A percentile compares a stretch with the other conserved stretches of the same genome.
Conservation (phyloP, 2,888 invertebrate species). For the Pachycephus smyrnensis region DNA sequence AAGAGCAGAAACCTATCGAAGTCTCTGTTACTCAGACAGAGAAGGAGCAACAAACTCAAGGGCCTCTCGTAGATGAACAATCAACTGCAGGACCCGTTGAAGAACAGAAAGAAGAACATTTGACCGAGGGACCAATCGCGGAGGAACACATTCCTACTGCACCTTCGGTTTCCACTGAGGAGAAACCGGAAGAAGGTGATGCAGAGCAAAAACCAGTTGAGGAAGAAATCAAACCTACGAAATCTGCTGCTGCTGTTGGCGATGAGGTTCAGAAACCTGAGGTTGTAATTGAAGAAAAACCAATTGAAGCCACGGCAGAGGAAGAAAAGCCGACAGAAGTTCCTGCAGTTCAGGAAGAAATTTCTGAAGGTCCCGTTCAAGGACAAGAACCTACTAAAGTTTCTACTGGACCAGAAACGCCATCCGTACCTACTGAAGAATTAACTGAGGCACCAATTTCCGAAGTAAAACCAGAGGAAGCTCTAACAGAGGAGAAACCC, state of each 20-base stretch:
- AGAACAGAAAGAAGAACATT: constrained; percentile 21
- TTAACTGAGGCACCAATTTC: constrained; percentile 14
- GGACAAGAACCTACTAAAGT: constrained; percentile 19
- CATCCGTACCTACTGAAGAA: constrained; percentile 15
- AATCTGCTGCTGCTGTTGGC: constrained; percentile 9
- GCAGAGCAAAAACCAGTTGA: constrained; percentile 18
- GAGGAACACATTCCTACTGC: constrained; percentile 29
- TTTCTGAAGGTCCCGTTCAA: constrained; percentile 15
- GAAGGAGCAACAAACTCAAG: constrained; percentile 36
- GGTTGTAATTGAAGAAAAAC: constrained; percentile 23
- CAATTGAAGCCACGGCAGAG: constrained; percentile 18
- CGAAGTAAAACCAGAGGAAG: constrained; percentile 7
- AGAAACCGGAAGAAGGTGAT: constrained; percentile 18
- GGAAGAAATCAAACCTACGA: constrained; percentile 7
- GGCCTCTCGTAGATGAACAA: constrained; percentile 31
- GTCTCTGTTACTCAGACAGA: constrained; percentile 13
- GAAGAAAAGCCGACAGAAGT: constrained; percentile 27
- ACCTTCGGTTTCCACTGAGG: constrained; percentile 14
- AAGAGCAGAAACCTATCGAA: constrained; percentile 30
- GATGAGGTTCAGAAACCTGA: constrained; percentile 22
- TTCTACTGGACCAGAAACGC: not conserved
- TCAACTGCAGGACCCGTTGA: constrained; percentile 32
- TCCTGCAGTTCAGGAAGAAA: constrained; percentile 12
- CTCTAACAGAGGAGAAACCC: constrained; percentile 11
- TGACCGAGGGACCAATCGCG: constrained; percentile 20